Evolutionary conservation across 2,113 vertebrate species (phyloP).

Genomic region (Sphyrna mokarran): DNA sequence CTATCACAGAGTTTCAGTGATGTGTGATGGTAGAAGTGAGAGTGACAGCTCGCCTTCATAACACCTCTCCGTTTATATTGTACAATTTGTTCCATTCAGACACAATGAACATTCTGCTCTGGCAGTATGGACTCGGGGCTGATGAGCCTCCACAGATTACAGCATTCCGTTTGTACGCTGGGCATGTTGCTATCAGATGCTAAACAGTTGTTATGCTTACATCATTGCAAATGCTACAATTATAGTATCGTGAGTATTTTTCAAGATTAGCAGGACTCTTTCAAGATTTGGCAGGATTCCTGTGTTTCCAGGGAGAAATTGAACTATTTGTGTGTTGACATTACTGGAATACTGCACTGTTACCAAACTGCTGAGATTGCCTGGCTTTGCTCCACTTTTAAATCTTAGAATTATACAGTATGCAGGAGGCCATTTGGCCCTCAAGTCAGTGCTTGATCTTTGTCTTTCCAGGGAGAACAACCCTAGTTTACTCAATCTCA

Average conservation of each 20-base stretch:
- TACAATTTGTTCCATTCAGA: background rate
- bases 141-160: background rate
- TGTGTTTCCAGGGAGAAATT: conserved; percentile 5
- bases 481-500: no score
- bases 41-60: background rate
- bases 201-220: background rate
- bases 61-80: background rate
- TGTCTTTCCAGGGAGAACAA: no score
- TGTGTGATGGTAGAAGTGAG: background rate
- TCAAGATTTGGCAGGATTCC: background rate
- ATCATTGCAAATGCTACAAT: background rate
- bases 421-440: background rate
- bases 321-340: background rate
- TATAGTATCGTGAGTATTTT: background rate
- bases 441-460: background rate
- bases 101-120: background rate
- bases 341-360: background rate
- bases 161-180: background rate
- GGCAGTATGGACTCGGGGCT: background rate
- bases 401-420: background rate
- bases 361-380: background rate
- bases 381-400: background rate
- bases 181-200: background rate
- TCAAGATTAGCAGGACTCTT: background rate
- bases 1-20: background rate